Evolutionary conservation across 2,888 invertebrate genomes (phyloP).

Genomic region (Acanthosepion pharaonis): DNA sequence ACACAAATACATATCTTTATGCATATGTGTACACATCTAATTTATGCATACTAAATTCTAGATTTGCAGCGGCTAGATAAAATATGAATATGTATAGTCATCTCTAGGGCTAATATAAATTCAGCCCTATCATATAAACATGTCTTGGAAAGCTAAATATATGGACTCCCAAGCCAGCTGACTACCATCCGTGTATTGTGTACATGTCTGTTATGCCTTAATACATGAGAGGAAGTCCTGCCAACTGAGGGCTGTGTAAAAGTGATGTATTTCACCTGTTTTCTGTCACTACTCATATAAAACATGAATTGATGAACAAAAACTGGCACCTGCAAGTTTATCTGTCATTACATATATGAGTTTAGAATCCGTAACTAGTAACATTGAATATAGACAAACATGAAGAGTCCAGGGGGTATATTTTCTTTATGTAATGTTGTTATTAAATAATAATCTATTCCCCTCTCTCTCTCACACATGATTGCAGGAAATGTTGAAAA

Average conservation of each 20-base stretch:
- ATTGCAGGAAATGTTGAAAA: too few species aligned
- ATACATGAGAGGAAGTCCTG: background rate
- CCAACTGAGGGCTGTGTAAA: background rate
- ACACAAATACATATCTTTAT: background rate
- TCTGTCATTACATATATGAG: background rate
- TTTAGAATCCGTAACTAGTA: background rate
- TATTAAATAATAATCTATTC: too few species aligned
- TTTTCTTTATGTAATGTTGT: too few species aligned
- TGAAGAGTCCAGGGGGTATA: too few species aligned
- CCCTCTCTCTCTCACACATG: too few species aligned
- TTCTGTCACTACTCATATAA: background rate
- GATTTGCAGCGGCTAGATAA: slow-evolving; percentile 16
- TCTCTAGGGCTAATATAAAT: slow-evolving; percentile 33
- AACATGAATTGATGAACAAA: background rate
- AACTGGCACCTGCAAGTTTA: background rate
- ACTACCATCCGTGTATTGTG: background rate
- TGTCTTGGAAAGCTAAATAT: slow-evolving; percentile 6
- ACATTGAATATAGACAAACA: too few species aligned
- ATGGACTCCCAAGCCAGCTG: background rate
- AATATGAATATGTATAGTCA: slow-evolving; percentile 21
- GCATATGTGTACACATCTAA: background rate
- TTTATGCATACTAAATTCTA: background rate
- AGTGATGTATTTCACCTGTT: slow-evolving; percentile 2
- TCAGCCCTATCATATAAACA: background rate
- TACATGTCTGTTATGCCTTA: background rate